Percentiles rank a stretch among this genome's conserved stretches.
Evolutionary conservation across 2,113 vertebrate genomes (phyloP).

Genomic region (Hyperoodon ampullatus): DNA sequence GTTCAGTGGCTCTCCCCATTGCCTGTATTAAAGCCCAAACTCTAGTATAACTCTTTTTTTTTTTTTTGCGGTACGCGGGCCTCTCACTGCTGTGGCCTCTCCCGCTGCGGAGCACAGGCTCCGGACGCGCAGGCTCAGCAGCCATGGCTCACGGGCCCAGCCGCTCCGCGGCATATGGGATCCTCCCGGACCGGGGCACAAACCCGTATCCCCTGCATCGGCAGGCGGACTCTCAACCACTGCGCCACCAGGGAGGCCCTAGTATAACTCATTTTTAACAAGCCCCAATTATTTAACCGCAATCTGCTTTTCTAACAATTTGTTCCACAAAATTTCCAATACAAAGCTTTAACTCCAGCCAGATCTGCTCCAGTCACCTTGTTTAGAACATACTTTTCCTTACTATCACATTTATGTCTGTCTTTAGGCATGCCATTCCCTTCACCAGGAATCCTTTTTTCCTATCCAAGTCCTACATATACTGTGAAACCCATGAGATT

Average conservation of each 20-base stretch:
- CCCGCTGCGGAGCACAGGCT: too few relatives aligned
- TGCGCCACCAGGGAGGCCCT: too few relatives aligned
- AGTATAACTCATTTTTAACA: background rate
- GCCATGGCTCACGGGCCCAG: too few relatives aligned
- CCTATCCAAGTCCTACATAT: background rate
- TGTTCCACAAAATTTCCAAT: background rate
- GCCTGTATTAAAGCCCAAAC: background rate
- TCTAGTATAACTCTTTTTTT: background rate
- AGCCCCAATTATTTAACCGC: background rate
- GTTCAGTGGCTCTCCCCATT: background rate
- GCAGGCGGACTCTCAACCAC: too few relatives aligned
- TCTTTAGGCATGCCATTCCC: background rate
- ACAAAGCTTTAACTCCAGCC: background rate
- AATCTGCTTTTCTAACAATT: background rate
- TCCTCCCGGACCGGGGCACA: too few relatives aligned
- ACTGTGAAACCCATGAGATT: background rate
- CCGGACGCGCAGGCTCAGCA: too few relatives aligned
- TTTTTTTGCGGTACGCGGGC: too few relatives aligned
- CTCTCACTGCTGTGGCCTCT: too few relatives aligned
- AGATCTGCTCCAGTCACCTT: background rate
- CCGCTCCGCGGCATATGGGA: too few relatives aligned
- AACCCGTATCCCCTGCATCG: too few relatives aligned
- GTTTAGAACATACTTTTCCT: conserved; percentile 1
- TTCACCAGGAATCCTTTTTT: conserved; percentile 15
- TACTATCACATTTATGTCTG: background rate